phyloP scores from a whole-genome alignment of 2,113 vertebrate species.

The Psittacula cyanocephala region DNA sequence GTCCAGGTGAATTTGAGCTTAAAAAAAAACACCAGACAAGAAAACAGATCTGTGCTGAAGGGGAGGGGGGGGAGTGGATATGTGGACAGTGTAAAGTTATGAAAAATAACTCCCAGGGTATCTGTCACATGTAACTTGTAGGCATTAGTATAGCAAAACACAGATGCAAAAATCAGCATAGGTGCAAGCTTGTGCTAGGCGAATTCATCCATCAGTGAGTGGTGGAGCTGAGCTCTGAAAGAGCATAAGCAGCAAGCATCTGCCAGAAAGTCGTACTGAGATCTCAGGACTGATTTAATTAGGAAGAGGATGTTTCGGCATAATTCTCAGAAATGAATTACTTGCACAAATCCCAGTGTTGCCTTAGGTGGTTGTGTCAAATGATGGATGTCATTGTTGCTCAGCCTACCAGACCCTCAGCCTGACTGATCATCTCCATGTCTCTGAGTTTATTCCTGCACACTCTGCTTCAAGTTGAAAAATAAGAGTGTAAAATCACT shows the following conservation, averaged over 20 bases:
- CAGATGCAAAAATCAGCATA: not conserved
- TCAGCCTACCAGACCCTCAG: not conserved
- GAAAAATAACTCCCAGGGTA: not conserved
- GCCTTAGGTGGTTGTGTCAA: not conserved
- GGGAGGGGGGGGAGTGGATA: no score
- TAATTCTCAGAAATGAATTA: constrained; percentile 11
- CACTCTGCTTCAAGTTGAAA: not conserved
- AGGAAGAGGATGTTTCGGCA: not conserved
- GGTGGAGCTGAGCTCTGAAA: not conserved
- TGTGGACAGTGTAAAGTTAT: not conserved
- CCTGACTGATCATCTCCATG: rapidly evolving
- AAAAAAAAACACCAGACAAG: not conserved
- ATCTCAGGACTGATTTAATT: not conserved
- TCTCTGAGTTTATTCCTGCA: not conserved
- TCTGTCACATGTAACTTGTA: not conserved
- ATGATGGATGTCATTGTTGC: not conserved
- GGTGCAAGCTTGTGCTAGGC: not conserved
- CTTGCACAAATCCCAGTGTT: not conserved
- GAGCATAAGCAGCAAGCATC: not conserved
- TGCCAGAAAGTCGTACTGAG: not conserved
- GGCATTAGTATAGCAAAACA: not conserved
- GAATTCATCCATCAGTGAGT: not conserved
- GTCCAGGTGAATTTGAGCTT: not conserved
- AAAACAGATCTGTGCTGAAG: not conserved
- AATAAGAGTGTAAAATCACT: not conserved